Percentiles rank a stretch among this genome's conserved stretches.
These are phyloP conservation scores for Rhineura floridana DNA, from an alignment of 2,113 vertebrate genomes.

Conservation along the genomic window DNA sequence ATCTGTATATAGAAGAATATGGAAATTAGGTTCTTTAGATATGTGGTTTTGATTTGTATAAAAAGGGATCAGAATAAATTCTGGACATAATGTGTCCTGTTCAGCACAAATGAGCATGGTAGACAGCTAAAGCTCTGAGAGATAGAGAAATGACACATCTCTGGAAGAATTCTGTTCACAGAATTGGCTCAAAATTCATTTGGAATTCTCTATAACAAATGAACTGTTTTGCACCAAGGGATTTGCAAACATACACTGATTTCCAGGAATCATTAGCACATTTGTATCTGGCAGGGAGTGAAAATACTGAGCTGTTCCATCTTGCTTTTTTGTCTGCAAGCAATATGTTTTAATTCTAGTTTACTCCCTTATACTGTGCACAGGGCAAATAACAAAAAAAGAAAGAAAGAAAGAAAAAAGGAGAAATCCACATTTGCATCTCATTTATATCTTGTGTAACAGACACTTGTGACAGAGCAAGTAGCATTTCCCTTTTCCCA, in stretches of 20 bases:
- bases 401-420: too few species aligned
- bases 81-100: neutral
- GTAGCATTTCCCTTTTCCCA: neutral
- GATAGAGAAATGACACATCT: neutral
- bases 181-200: neutral
- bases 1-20: neutral
- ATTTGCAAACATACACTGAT: slow-evolving; percentile 20
- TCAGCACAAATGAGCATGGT: neutral
- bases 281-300: slow-evolving; percentile 10
- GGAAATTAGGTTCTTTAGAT: neutral
- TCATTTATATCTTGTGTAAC: neutral
- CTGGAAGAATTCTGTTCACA: neutral
- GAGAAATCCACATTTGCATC: neutral
- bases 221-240: slow-evolving; percentile 2
- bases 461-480: neutral
- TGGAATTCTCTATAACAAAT: slow-evolving; percentile 30
- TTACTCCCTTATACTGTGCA: neutral
- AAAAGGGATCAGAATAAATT: neutral
- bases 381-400: neutral
- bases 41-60: neutral
- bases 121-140: neutral
- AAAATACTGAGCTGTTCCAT: slow-evolving; percentile 4
- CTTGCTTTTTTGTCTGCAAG: slow-evolving; percentile 7
- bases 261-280: slow-evolving; percentile 13
- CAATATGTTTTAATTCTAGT: neutral